Evolutionary conservation across 2,888 invertebrate species (phyloP).

Genomic region (Quadroppia sp.): DNA sequence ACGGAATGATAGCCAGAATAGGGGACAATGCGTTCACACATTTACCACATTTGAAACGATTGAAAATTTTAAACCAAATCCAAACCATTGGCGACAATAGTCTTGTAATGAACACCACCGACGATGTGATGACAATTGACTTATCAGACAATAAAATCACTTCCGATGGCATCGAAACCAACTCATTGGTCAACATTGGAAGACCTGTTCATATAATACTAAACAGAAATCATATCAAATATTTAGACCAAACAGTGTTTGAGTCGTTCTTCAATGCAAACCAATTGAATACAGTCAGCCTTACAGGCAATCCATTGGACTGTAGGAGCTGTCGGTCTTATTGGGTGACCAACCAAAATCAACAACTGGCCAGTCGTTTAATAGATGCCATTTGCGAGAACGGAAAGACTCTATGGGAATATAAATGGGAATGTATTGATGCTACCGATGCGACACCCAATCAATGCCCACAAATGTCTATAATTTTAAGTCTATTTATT

Average conservation of each 20-base stretch:
- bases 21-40: neutral
- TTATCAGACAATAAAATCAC: neutral
- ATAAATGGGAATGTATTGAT: too few relatives aligned
- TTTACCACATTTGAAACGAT: neutral
- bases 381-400: too few relatives aligned
- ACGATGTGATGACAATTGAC: neutral
- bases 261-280: neutral
- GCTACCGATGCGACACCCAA: too few relatives aligned
- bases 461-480: too few relatives aligned
- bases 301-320: neutral
- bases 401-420: too few relatives aligned
- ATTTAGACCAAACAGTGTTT: neutral
- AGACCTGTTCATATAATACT: neutral
- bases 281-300: neutral
- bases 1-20: neutral
- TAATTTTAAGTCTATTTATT: too few relatives aligned
- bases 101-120: neutral
- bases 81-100: too few relatives aligned
- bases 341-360: neutral
- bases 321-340: neutral
- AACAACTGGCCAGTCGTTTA: too few relatives aligned
- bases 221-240: neutral
- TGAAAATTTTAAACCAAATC: neutral
- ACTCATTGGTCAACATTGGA: neutral
- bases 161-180: neutral